Evolutionary conservation across 1,140 invertebrate genomes (phyloP), one percentile per base, ranked within the genome.

Genomic region (Branchinecta lynchi): DNA sequence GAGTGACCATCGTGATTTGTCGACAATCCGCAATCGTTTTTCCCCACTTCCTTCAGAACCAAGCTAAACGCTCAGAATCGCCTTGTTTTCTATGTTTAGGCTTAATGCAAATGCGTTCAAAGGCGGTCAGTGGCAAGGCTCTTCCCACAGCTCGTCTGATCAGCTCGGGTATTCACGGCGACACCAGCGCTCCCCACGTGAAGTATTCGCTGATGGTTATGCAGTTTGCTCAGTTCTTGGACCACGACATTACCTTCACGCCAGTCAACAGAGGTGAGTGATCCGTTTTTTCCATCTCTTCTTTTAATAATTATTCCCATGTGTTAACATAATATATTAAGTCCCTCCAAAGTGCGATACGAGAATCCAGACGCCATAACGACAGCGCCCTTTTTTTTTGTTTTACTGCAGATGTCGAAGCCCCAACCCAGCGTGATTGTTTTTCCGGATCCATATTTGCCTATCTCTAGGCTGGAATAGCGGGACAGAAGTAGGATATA

Each of bases 181-280:
- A 76, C 71, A 72, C 78, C 67, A 76, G 78, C 71, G 76, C 77
- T 5, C 80, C 80, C 7, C 82, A 83, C 73, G 76, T 78, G 6
- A 75, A 80, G 17, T 82, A 82, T 71, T 77, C 79, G 0, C 73
- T 82, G 3, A 77, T 81, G 73, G 71, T 81, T 15, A 80, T 81
- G 78, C 78, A 80, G 74, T 85, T 81, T 75, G 83, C 79, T 9
- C 83, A 85, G 72, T 78, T 84, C 69, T 70, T 85, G 43, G 84
- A 85, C 71, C 84, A 85, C 70, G 84, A 84, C 70, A 46, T 85
- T 10, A 85, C 83, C 10, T 80, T 83, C 72, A 85, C 84, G 7
- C 83, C 84, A 7, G 81, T 82, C 8, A 79, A 82, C 70, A 76
- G 78, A 75, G 81, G 80, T 78, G 66, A 44, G 32, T 20, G 70